A percentile compares a stretch with the other conserved stretches of the same genome.
Conservation (phyloP, 23 tunicate species). For the Trididemnum clinides region DNA sequence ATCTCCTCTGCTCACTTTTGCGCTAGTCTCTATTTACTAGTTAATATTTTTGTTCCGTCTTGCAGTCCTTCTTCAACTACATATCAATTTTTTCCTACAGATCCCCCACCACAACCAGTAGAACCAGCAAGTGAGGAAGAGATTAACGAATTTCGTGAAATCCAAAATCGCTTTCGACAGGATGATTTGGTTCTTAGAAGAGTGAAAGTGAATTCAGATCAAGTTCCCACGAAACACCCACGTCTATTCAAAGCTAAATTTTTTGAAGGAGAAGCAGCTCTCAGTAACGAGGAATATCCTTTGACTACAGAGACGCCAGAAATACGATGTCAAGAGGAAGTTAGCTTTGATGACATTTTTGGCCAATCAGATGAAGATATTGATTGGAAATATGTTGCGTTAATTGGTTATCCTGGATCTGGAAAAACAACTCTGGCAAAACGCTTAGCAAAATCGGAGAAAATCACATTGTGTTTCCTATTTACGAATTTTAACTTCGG, state of each 20-base stretch:
- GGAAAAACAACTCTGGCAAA: slow-evolving; percentile 37
- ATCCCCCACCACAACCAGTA: too few relatives aligned
- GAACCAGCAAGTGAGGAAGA: too few relatives aligned
- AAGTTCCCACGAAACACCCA: slow-evolving; percentile 25
- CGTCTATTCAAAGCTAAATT: background rate
- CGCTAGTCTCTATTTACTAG: too few relatives aligned
- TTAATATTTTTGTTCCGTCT: too few relatives aligned
- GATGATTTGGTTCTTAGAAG: slow-evolving; percentile 2
- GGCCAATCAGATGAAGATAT: background rate
- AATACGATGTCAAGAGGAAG: background rate
- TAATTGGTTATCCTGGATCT: slow-evolving; percentile 37
- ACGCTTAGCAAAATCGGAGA: background rate
- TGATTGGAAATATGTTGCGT: background rate
- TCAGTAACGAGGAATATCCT: background rate
- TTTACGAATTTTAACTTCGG: slow-evolving; percentile 30
- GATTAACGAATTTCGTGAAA: too few relatives aligned
- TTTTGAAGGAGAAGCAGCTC: slow-evolving; percentile 5
- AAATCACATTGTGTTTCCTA: background rate
- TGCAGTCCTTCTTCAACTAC: too few relatives aligned
- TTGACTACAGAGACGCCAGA: background rate
- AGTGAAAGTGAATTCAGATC: background rate
- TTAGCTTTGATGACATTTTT: background rate
- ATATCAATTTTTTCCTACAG: too few relatives aligned
- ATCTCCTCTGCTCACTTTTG: too few relatives aligned
- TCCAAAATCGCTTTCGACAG: background rate